Evolutionary conservation across 2,113 vertebrate genomes (phyloP).

Genomic region (Chunga burmeisteri): DNA sequence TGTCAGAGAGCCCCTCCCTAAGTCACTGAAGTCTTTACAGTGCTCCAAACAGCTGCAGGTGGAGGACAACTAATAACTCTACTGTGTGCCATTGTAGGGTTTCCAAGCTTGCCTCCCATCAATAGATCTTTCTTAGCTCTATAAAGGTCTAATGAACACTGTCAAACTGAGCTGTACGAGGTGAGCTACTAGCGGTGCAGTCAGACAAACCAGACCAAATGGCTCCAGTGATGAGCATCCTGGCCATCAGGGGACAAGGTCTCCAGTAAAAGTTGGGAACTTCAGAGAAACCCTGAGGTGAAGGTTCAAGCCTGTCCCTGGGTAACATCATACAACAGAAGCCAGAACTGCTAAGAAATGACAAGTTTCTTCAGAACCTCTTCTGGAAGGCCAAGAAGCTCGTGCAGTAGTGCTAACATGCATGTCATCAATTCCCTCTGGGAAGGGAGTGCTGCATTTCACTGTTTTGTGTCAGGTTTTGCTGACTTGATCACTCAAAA

Average conservation of each 20-base stretch:
- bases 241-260: background rate
- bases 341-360: background rate
- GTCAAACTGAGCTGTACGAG: background rate
- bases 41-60: background rate
- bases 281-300: background rate
- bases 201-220: background rate
- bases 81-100: background rate
- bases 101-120: background rate
- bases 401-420: background rate
- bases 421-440: background rate
- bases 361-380: background rate
- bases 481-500: background rate
- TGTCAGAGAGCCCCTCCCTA: background rate
- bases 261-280: background rate
- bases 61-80: background rate
- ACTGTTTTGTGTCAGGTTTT: constrained; percentile 31
- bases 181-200: background rate
- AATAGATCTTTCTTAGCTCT: background rate
- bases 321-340: background rate
- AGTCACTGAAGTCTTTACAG: background rate
- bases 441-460: background rate
- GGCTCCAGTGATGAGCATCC: background rate
- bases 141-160: background rate
- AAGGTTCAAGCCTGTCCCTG: background rate
- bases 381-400: background rate